phyloP scores from a whole-genome alignment of 2,888 invertebrate genomes.

The Lamellibrachia satsuma region DNA sequence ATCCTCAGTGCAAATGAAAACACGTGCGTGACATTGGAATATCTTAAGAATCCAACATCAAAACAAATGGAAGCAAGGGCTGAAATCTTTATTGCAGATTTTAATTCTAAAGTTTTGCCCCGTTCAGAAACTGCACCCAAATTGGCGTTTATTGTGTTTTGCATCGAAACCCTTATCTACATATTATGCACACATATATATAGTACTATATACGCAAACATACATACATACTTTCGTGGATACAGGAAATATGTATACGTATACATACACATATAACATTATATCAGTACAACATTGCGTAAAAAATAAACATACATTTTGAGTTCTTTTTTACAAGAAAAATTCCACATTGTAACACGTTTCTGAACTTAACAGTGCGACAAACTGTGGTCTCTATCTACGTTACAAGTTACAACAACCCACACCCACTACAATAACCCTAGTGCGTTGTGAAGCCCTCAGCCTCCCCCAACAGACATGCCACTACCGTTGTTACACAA shows the following conservation, averaged over 20 bases:
- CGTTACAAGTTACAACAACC: not conserved
- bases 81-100: too few species aligned
- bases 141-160: too few species aligned
- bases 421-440: not conserved
- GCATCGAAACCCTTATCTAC: too few species aligned
- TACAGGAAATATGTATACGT: not conserved
- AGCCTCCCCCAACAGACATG: not conserved
- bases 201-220: not conserved
- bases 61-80: too few species aligned
- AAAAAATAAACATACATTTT: not conserved
- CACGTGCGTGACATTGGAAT: too few species aligned
- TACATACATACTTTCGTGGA: not conserved
- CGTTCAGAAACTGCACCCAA: too few species aligned
- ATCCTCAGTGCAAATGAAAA: too few species aligned
- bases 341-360: not conserved
- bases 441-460: not conserved
- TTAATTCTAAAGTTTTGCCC: too few species aligned
- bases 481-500: not conserved
- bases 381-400: not conserved
- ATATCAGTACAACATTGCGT: not conserved
- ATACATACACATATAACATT: conserved; percentile 13
- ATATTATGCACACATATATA: not conserved
- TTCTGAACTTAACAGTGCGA: not conserved
- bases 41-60: too few species aligned
- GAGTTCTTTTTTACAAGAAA: not conserved